Evolutionary conservation across 2,113 vertebrate species (phyloP).

Genomic region (Desmodus rotundus): DNA sequence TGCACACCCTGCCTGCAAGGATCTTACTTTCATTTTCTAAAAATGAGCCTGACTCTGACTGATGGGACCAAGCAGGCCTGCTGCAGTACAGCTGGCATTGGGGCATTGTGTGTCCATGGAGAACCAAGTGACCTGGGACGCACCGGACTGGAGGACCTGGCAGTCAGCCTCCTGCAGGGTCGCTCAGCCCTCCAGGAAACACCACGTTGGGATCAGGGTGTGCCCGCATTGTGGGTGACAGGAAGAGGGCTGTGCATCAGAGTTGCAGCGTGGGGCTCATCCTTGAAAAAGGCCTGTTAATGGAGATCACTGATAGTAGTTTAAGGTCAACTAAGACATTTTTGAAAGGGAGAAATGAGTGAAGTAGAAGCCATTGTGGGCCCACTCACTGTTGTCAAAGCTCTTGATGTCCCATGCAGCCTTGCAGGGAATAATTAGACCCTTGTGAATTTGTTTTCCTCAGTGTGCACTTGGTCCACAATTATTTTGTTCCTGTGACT

Average conservation of each 20-base stretch:
- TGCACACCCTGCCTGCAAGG: neutral
- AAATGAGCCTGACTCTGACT: neutral
- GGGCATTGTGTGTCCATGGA: accelerated
- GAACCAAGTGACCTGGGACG: neutral
- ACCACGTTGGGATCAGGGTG: accelerated
- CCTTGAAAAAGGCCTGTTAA: too few species aligned
- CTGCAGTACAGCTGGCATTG: accelerated
- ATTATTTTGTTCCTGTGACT: neutral
- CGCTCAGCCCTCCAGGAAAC: neutral
- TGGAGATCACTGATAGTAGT: neutral
- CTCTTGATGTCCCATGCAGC: neutral
- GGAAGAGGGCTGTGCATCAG: accelerated
- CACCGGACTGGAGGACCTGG: accelerated
- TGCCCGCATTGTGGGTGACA: accelerated
- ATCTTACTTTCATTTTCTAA: neutral
- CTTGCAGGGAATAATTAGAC: neutral
- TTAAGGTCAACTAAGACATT: neutral
- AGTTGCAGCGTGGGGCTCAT: neutral
- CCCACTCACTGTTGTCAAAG: neutral
- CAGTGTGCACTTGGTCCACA: neutral
- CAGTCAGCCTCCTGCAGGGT: too few species aligned
- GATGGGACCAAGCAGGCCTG: neutral
- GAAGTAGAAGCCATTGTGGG: neutral
- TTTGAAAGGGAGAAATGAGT: neutral
- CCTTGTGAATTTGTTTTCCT: neutral